Conservation (phyloP, 2,888 invertebrate genomes). For the Conus canariensis region DNA sequence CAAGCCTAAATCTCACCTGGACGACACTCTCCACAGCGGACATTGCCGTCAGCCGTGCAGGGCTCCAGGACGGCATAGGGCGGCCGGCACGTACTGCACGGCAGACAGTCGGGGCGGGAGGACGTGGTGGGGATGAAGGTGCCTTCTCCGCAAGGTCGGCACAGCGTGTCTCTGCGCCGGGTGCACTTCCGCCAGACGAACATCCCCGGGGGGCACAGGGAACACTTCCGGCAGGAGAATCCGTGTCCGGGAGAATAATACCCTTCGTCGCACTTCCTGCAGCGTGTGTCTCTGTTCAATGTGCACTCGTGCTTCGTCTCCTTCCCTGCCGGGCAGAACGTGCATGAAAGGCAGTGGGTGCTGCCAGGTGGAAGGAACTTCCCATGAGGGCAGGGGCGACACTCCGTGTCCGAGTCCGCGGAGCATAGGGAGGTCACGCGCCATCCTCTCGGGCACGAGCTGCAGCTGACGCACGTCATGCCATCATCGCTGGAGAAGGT, state of each 20-base stretch:
- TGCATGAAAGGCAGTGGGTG: slow-evolving; percentile 18
- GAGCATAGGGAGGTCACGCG: slow-evolving; percentile 12
- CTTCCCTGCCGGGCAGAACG: slow-evolving; percentile 34
- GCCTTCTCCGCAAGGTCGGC: slow-evolving; percentile 13
- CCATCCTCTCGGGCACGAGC: slow-evolving; percentile 16
- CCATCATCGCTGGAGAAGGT: slow-evolving; percentile 28
- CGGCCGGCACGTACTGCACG: slow-evolving; percentile 17
- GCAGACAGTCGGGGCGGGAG: neutral
- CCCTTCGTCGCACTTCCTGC: neutral
- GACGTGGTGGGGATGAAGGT: slow-evolving; percentile 26
- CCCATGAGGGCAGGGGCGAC: slow-evolving; percentile 13
- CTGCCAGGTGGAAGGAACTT: neutral
- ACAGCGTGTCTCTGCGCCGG: slow-evolving; percentile 10
- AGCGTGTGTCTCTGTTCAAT: slow-evolving; percentile 5
- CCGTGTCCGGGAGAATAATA: slow-evolving; percentile 35
- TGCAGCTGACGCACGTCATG: slow-evolving; percentile 23
- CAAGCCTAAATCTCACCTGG: slow-evolving; percentile 16
- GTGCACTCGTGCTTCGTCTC: slow-evolving; percentile 25
- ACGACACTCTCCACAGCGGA: slow-evolving; percentile 26
- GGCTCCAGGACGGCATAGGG: slow-evolving; percentile 2
- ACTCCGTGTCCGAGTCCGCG: slow-evolving; percentile 8
- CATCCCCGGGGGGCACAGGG: slow-evolving; percentile 30
- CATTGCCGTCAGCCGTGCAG: slow-evolving; percentile 5
- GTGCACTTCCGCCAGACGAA: neutral
- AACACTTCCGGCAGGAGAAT: slow-evolving; percentile 33